Base-by-base conservation (phyloP, 2,888 invertebrate species). In the Ophioninae sp. region DNA sequence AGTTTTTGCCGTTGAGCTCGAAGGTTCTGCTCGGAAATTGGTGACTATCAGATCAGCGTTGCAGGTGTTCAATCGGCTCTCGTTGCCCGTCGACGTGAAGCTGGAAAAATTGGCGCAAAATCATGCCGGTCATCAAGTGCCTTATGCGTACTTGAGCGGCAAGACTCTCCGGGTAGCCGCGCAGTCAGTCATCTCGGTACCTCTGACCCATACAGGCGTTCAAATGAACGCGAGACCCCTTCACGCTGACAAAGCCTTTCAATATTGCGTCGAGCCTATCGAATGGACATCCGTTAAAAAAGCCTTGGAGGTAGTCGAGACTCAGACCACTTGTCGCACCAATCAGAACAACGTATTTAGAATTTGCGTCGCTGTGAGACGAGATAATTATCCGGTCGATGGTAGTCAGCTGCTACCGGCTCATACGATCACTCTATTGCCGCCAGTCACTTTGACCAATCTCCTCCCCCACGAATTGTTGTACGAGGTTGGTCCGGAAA, bases 11-110 rank as follows among this genome's bases (percentile, higher is more conserved):
- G 97, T 99, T 22, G 96, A 96, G 0, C 94, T 99, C 85, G 98
- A 98, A 93, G 98, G 98, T 0, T 98, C 98, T 1, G 99, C 99
- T 0, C 96, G 97, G 88, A 99, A 99, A 93, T 94, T 99, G 87
- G 96, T 99, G 75, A 97, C 97, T 9, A 96, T 99, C 20, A 95
- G 99, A 83, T 99, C 99, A 9, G 98, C 98, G 41, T 94, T 99
- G 85, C 95, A 96, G 87, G 94, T 99, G 2, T 93, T 95, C 76
- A 99, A 99, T 93, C 94, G 94, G 87, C 93, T 98, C 88, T 95
- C 96, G 74, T 96, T 96, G 87, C 92, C 95, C 0, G 94, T 98
- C 13, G 95, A 96, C 86, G 92, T 97, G 0, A 96, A 95, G 90
- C 93, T 97, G 90, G 96, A 96, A 84, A 95, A 95, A 90, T 92